Evolutionary conservation across 2,797 vertebrate genomes (phyloP).

Genomic region (Sebastes iracundus): DNA sequence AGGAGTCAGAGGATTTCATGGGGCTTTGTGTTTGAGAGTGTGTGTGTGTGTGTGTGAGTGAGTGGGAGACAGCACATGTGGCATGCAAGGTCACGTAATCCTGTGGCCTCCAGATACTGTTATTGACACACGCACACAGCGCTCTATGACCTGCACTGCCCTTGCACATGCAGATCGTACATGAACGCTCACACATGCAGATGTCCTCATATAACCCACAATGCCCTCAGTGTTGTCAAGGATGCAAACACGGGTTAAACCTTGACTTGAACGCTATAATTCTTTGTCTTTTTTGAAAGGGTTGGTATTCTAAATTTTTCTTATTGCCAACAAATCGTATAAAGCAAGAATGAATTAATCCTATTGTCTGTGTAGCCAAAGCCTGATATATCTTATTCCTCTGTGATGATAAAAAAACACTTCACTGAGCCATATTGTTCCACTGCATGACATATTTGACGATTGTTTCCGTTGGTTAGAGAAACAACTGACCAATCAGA

Average conservation of each 20-base stretch:
- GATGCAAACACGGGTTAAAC: constrained; percentile 8
- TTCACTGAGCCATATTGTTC: neutral
- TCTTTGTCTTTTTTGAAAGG: neutral
- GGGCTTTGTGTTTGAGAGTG: constrained; percentile 49
- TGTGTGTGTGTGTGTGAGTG: constrained; percentile 2
- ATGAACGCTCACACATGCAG: constrained; percentile 20
- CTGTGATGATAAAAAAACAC: neutral
- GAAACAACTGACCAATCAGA: neutral
- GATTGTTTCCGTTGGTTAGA: neutral
- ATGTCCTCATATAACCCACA: constrained; percentile 16
- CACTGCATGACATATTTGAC: neutral
- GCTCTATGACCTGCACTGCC: constrained; percentile 42
- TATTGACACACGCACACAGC: constrained; percentile 53
- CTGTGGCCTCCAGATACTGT: constrained; percentile 62
- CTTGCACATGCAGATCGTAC: constrained; percentile 18
- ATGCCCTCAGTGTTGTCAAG: constrained; percentile 13
- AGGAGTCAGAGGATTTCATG: constrained; percentile 66
- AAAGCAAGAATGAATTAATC: neutral
- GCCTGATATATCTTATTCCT: neutral
- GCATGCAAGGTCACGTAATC: constrained; percentile 72
- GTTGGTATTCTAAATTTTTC: neutral
- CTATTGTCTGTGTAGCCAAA: neutral
- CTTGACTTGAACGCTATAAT: neutral
- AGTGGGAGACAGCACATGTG: constrained; percentile 54
- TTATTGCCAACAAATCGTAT: neutral